Evolutionary conservation across 2,797 vertebrate genomes (phyloP), one percentile per base, ranked within the genome.

Genomic region (Coendou prehensilis): DNA sequence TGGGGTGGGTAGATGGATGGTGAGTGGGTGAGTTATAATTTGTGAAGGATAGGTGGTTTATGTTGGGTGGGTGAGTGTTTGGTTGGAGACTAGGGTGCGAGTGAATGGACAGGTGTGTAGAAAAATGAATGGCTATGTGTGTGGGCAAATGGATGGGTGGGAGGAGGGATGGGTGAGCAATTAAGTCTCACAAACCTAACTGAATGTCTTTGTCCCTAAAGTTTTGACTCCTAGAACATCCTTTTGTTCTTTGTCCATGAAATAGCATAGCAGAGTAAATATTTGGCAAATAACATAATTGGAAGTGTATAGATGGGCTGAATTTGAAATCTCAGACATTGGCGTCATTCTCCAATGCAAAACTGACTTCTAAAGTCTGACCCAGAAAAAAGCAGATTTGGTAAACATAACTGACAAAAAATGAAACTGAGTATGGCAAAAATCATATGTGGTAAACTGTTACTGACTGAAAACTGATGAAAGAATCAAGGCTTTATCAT

Each of bases 281-380:
- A 45, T 33, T 45, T 79, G 61, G 76, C 59, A 67, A 15, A 67
- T 41, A 9, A n/a, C 78, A 17, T 56, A 56, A 41, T 13, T 79
- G 82, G 59, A 78, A 64, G 50, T 22, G 23, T n/a, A 69, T 14
- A 69, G 37, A 56, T 45, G 28, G 59, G 22, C 59, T 80, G 63
- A 87, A 79, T 59, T 79, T 57, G 52, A 67, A 86, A 57, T 67
- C 69, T 87, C 30, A 87, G 83, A 80, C 52, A 69, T 9, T 37
- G 61, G 57, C 22, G 37, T 79, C 10, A 87, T 59, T 57, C 22
- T 30, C 41, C 10, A 79, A 50, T 10, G 54, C 37, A 73, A 82
- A 83, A 83, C 20, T 59, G 52, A 91, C 47, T 61, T 59, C 89
- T 73, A 37, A 73, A 83, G 63, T 69, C 83, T 86, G 73, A 79